Evolutionary conservation across 1,140 invertebrate genomes (phyloP).

Genomic region (Lepidostoma basale): DNA sequence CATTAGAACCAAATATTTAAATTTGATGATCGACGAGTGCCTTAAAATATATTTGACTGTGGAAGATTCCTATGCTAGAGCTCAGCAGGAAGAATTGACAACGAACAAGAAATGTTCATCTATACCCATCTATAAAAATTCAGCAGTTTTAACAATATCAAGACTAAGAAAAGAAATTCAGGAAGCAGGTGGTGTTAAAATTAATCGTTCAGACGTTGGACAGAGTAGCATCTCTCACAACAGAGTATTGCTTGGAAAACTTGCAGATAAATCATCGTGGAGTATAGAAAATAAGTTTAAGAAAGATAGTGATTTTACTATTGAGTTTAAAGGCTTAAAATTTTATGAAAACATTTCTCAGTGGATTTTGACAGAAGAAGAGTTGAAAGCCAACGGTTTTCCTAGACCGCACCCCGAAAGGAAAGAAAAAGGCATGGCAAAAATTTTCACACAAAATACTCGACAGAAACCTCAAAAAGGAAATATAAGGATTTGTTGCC

Average conservation of each 20-base stretch:
- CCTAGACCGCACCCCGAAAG: slow-evolving; percentile 71
- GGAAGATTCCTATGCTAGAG: slow-evolving; percentile 74
- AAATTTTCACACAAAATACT: slow-evolving; percentile 64
- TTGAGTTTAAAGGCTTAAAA: slow-evolving; percentile 60
- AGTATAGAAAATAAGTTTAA: slow-evolving; percentile 69
- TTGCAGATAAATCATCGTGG: slow-evolving; percentile 68
- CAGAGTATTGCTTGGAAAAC: slow-evolving; percentile 69
- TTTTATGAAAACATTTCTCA: slow-evolving; percentile 62
- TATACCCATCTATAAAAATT: slow-evolving; percentile 83
- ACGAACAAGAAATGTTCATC: slow-evolving; percentile 80
- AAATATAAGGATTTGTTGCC: slow-evolving; percentile 75
- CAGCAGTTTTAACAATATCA: slow-evolving; percentile 79
- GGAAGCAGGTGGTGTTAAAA: slow-evolving; percentile 56
- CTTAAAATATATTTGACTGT: slow-evolving; percentile 74
- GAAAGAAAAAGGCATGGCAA: slow-evolving; percentile 65
- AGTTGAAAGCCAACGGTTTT: slow-evolving; percentile 84
- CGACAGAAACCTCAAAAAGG: slow-evolving; percentile 68
- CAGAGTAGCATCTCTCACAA: slow-evolving; percentile 65
- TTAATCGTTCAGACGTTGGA: slow-evolving; percentile 43
- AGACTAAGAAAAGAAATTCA: slow-evolving; percentile 72
- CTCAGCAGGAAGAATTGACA: slow-evolving; percentile 76
- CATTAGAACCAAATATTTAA: slow-evolving; percentile 83
- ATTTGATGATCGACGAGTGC: slow-evolving; percentile 86
- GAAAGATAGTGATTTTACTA: slow-evolving; percentile 53
- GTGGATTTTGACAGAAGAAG: slow-evolving; percentile 72